Conservation (phyloP, 1,140 invertebrate genomes). For the Drosophila hydei region DNA sequence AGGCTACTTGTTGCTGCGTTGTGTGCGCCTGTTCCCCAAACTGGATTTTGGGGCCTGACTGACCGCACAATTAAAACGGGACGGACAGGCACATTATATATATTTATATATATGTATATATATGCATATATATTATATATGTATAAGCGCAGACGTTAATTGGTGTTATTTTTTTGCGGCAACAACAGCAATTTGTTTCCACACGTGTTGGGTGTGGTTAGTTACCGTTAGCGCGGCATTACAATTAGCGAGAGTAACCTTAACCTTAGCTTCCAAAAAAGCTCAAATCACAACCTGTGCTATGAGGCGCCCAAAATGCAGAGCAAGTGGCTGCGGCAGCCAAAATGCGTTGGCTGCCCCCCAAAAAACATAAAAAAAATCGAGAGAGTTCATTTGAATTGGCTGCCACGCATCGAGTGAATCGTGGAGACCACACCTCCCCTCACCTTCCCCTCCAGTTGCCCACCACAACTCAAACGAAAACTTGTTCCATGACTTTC, state of each 20-base stretch:
- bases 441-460: neutral
- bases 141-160: slow-evolving; percentile 44
- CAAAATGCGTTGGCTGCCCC: slow-evolving; percentile 49
- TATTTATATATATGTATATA: slow-evolving; percentile 11
- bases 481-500: slow-evolving; percentile 60
- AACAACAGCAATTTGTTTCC: neutral
- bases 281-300: slow-evolving; percentile 83
- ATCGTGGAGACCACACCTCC: slow-evolving; percentile 10
- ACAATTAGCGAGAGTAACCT: slow-evolving; percentile 78
- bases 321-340: slow-evolving; percentile 66
- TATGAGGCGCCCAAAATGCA: slow-evolving; percentile 76
- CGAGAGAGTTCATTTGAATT: slow-evolving; percentile 61
- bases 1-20: slow-evolving; percentile 51
- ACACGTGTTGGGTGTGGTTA: slow-evolving; percentile 64
- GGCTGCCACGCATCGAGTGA: slow-evolving; percentile 54
- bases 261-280: slow-evolving; percentile 84
- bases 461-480: neutral
- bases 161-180: neutral
- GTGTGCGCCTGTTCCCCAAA: slow-evolving; percentile 81
- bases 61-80: slow-evolving; percentile 78
- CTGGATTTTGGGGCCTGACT: slow-evolving; percentile 84
- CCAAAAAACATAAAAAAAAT: slow-evolving; percentile 19
- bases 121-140: slow-evolving; percentile 4
- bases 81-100: slow-evolving; percentile 60
- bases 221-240: slow-evolving; percentile 44